A percentile compares a stretch with the other conserved stretches of the same genome.
Conservation (phyloP, 2,797 vertebrate species). For the Ptychobarbus kaznakovi region DNA sequence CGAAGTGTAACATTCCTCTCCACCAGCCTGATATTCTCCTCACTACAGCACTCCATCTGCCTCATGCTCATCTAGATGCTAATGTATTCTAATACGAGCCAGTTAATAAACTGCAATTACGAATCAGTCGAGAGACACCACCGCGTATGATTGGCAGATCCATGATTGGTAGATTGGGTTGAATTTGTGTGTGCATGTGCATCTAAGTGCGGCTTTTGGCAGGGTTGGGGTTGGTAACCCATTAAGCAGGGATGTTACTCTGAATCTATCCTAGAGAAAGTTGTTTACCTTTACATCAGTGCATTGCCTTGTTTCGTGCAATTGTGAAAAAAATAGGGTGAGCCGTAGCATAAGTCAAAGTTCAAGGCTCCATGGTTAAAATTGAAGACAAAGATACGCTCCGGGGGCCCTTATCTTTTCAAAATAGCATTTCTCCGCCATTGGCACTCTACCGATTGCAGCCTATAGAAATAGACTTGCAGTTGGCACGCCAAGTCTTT, state of each 20-base stretch:
- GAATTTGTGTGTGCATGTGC: slow-evolving; percentile 17
- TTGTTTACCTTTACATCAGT: background rate
- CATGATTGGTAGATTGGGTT: slow-evolving; percentile 36
- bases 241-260: slow-evolving; percentile 24
- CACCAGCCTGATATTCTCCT: slow-evolving; percentile 68
- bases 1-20: slow-evolving; percentile 55
- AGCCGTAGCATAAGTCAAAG: slow-evolving; percentile 39
- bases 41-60: slow-evolving; percentile 80
- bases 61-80: slow-evolving; percentile 84
- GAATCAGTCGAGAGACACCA: slow-evolving; percentile 77
- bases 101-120: slow-evolving; percentile 89
- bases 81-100: slow-evolving; percentile 89
- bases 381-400: slow-evolving; percentile 60
- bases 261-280: background rate
- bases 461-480: slow-evolving; percentile 61
- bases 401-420: slow-evolving; percentile 58
- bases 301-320: slow-evolving; percentile 9
- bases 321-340: background rate
- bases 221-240: background rate
- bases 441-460: slow-evolving; percentile 65
- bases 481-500: slow-evolving; percentile 64
- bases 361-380: slow-evolving; percentile 56
- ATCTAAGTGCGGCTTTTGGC: background rate
- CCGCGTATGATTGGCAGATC: slow-evolving; percentile 70
- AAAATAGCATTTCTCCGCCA: slow-evolving; percentile 60